Evolutionary conservation across 2,113 vertebrate species (phyloP).

Genomic region (Willisornis vidua): DNA sequence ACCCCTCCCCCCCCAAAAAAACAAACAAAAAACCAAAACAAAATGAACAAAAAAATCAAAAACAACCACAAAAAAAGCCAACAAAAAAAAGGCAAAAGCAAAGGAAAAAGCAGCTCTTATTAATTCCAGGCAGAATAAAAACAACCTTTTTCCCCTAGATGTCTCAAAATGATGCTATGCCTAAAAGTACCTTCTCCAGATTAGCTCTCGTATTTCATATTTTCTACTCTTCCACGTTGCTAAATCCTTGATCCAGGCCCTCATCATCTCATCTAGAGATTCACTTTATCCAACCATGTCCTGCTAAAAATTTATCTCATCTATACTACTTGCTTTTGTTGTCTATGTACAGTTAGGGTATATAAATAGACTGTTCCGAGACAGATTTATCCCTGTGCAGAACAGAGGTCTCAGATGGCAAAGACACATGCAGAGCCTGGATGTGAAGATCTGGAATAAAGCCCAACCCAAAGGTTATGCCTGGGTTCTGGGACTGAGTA

Average conservation of each 20-base stretch:
- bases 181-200: not conserved
- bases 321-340: not conserved
- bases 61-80: too few relatives aligned
- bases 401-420: not conserved
- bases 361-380: not conserved
- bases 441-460: not conserved
- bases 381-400: not conserved
- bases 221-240: not conserved
- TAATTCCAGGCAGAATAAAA: not conserved
- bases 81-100: not conserved
- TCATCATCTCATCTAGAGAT: not conserved
- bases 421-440: not conserved
- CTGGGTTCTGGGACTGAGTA: not conserved
- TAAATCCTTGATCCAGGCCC: not conserved
- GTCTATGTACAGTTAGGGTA: not conserved
- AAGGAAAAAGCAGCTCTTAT: not conserved
- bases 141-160: not conserved
- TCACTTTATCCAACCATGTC: fast-evolving
- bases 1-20: too few relatives aligned
- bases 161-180: not conserved
- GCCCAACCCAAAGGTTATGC: not conserved
- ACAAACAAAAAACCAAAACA: too few relatives aligned
- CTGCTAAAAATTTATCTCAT: not conserved
- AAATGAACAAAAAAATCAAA: too few relatives aligned
- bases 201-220: not conserved